Conservation (phyloP, 2,888 invertebrate genomes). For the Temnothorax unifasciatus region DNA sequence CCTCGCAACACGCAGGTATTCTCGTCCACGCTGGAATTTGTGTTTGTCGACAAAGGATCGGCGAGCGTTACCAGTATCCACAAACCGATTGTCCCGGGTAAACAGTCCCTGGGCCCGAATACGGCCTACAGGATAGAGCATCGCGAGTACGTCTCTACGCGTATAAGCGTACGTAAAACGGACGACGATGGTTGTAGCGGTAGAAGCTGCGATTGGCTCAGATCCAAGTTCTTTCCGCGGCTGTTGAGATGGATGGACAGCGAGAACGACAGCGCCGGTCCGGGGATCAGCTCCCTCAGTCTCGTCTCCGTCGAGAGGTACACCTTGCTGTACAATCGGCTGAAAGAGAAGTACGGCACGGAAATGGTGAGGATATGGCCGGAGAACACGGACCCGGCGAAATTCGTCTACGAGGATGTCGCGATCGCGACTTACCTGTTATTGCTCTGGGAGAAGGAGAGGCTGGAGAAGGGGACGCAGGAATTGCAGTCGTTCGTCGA, state of each 20-base stretch:
- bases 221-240: constrained; percentile 88
- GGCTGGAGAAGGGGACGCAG: constrained; percentile 83
- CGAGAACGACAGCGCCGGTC: constrained; percentile 71
- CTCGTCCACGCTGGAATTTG: constrained; percentile 85
- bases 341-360: constrained; percentile 93
- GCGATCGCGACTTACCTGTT: constrained; percentile 96
- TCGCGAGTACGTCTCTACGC: constrained; percentile 64
- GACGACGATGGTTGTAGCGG: constrained; percentile 55
- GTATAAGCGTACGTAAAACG: constrained; percentile 59
- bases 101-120: constrained; percentile 86
- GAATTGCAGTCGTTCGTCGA: constrained; percentile 93
- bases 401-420: constrained; percentile 98
- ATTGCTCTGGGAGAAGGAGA: constrained; percentile 91
- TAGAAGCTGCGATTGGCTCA: constrained; percentile 87
- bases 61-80: constrained; percentile 87
- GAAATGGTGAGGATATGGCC: constrained; percentile 94
- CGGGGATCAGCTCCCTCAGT: constrained; percentile 87
- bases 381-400: constrained; percentile 96
- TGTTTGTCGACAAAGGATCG: constrained; percentile 84
- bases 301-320: constrained; percentile 91
- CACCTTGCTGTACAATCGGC: constrained; percentile 90
- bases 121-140: constrained; percentile 77
- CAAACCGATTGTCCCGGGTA: constrained; percentile 84
- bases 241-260: constrained; percentile 89
- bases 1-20: constrained; percentile 84